phyloP scores from a whole-genome alignment of 2,113 vertebrate genomes.

The Pteronura brasiliensis region DNA sequence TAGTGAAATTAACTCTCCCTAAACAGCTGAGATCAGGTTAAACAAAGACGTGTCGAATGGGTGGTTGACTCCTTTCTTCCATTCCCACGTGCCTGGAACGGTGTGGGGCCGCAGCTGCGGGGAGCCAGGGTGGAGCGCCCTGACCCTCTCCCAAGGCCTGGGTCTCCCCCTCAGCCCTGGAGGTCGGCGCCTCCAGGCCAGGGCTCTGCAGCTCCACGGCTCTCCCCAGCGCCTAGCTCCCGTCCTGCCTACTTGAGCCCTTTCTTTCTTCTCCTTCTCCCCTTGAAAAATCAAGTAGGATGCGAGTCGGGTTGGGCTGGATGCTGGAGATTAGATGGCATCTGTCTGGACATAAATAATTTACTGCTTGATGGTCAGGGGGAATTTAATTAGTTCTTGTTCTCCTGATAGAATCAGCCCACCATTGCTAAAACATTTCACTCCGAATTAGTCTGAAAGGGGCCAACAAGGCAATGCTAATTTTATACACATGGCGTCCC shows the following conservation, averaged over 20 bases:
- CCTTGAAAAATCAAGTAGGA: constrained; percentile 47
- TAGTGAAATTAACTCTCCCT: background rate
- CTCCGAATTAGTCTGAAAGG: constrained; percentile 88
- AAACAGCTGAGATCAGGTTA: background rate
- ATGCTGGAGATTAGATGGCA: constrained; percentile 81
- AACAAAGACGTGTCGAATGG: background rate
- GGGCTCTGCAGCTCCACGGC: fast-evolving
- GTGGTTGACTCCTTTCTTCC: background rate
- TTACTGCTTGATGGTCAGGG: constrained; percentile 86
- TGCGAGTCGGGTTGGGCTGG: constrained; percentile 68
- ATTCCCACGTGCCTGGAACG: background rate
- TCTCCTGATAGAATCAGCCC: constrained; percentile 89
- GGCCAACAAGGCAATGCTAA: constrained; percentile 85
- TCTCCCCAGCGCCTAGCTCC: background rate
- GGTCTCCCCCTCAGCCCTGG: background rate
- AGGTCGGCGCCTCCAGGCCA: fast-evolving
- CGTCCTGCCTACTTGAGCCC: background rate
- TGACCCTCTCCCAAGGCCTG: fast-evolving
- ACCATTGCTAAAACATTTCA: constrained; percentile 87
- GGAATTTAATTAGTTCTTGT: constrained; percentile 86
- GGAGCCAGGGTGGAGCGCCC: background rate
- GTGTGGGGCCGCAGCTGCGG: fast-evolving
- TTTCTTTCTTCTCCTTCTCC: background rate
- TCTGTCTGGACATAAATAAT: constrained; percentile 88
- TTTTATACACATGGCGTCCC: constrained; percentile 82